A percentile compares a stretch with the other conserved stretches of the same genome.
Evolutionary conservation across 2,797 vertebrate species (phyloP).

Genomic region (Arctocebus calabarensis): DNA sequence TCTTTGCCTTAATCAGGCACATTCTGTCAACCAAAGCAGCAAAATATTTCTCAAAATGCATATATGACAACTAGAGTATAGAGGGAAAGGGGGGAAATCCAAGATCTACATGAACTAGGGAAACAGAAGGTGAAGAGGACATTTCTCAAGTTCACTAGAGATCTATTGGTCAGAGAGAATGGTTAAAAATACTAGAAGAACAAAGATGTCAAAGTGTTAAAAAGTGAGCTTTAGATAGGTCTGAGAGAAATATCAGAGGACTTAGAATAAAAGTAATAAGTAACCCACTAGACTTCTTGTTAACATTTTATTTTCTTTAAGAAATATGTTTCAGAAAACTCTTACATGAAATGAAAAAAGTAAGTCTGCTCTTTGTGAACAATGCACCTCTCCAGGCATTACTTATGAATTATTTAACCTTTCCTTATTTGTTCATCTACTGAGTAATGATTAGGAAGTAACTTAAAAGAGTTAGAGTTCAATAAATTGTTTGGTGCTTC

Average conservation of each 20-base stretch:
- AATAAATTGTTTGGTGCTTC: constrained; percentile 63
- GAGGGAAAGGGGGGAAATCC: background rate
- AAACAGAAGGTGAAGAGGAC: background rate
- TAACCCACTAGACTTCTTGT: constrained; percentile 50
- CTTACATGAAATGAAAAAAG: constrained; percentile 58
- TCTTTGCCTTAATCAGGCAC: constrained; percentile 47
- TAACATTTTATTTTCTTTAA: constrained; percentile 78
- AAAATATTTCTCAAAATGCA: constrained; percentile 38
- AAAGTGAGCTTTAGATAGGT: background rate
- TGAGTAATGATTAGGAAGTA: constrained; percentile 62
- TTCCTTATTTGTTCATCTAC: constrained; percentile 57
- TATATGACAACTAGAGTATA: background rate
- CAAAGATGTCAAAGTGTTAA: constrained; percentile 37
- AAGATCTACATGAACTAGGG: background rate
- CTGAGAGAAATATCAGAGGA: constrained; percentile 33
- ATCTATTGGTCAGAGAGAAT: background rate
- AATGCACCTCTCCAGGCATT: constrained; percentile 60
- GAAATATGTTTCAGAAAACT: constrained; percentile 60
- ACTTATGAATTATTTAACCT: constrained; percentile 78
- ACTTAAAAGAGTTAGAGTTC: constrained; percentile 72
- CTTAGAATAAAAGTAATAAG: constrained; percentile 66
- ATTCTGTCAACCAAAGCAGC: constrained; percentile 49
- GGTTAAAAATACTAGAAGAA: constrained; percentile 43
- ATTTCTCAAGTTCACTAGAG: background rate
- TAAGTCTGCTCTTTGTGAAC: constrained; percentile 49